Evolutionary conservation across 2,113 vertebrate species (phyloP), one percentile per base, ranked within the genome.

Genomic region (Oryzias curvinotus): DNA sequence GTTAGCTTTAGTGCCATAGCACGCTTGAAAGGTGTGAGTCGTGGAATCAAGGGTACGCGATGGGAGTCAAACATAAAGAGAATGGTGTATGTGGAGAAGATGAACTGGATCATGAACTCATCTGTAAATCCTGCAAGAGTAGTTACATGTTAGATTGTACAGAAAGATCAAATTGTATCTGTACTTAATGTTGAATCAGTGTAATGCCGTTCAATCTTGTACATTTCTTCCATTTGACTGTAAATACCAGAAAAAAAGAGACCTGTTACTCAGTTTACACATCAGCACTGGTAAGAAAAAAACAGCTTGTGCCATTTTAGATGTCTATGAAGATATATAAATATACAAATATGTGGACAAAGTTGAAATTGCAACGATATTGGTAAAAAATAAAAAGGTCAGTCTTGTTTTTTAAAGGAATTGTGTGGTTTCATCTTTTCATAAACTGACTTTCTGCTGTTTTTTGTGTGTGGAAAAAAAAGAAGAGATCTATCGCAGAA

Each of bases 91-190:
- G 92, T 96, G 81, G 65, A 4, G 63, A 93, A 93, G 93, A 93
- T 93, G 93, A 93, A 95, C 92, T 80, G 66, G 82, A 89, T 86
- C 75, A 88, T 88, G 85, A 91, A 87, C 91, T 93, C 87, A 85
- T 73, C 90, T 94, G 90, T 93, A 87, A 90, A 92, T 89, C 92
- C 47, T 48, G 47, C 90, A 92, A 19, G 54, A 68, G 71, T 62
- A 74, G 93, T 90, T 91, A 90, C 92, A 92, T 88, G 89, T 95
- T 95, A 94, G 94, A 93, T 93, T 97, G 94, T 98, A 96, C 95
- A 95, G 94, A 94, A 91, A 92, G 90, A 92, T 89, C 72, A 77
- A 85, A 90, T 85, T 90, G 92, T 93, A 93, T 93, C 91, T 91
- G 90, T 95, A 94, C 92, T 93, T 91, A 93, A 90, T 94, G 94